Evolutionary conservation across 2,797 vertebrate genomes (phyloP).

Genomic region (Falco berigora): DNA sequence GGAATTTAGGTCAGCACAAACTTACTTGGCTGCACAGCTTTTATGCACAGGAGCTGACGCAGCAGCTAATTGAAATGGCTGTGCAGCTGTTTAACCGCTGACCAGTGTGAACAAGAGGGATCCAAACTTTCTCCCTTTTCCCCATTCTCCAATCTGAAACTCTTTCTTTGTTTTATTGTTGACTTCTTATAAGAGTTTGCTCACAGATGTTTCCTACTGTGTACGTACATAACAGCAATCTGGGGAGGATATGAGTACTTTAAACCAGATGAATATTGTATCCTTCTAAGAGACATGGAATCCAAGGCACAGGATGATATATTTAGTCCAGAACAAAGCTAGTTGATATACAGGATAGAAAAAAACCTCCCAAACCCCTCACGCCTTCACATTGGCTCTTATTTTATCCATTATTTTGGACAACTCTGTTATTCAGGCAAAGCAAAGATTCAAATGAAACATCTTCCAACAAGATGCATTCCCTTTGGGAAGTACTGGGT

Average conservation of each 20-base stretch:
- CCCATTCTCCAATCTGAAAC: background rate
- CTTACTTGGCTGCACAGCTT: background rate
- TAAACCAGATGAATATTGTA: background rate
- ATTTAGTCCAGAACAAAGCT: background rate
- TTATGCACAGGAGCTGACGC: background rate
- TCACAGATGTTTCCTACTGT: background rate
- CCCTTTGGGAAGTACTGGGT: background rate
- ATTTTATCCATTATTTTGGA: background rate
- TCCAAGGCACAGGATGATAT: background rate
- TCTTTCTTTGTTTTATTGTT: background rate
- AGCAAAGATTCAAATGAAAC: background rate
- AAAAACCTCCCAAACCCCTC: background rate
- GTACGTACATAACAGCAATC: background rate
- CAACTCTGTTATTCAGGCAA: background rate
- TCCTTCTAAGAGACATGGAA: background rate
- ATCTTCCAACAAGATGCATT: background rate
- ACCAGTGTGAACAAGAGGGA: background rate
- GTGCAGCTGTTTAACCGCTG: background rate
- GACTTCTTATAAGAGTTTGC: background rate
- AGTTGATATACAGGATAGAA: background rate
- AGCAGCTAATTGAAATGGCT: background rate
- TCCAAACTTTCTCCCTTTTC: background rate
- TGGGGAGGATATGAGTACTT: background rate
- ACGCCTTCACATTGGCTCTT: background rate
- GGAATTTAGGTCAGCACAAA: constrained; percentile 25